Conservation (phyloP, 2,113 vertebrate species). For the Macaca nemestrina region DNA sequence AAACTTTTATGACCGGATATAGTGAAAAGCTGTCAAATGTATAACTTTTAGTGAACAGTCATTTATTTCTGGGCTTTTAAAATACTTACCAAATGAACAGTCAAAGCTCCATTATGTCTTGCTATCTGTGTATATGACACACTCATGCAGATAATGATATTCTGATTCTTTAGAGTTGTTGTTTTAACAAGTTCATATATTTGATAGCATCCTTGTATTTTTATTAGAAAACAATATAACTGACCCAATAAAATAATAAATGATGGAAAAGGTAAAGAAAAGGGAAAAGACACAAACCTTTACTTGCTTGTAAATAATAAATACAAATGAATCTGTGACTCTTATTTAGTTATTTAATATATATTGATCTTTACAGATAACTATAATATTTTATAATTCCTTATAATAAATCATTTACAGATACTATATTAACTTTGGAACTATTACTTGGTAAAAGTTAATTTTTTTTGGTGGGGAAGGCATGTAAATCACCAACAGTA, state of each 20-base stretch:
- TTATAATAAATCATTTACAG: neutral
- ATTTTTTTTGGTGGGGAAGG: neutral
- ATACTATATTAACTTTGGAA: neutral
- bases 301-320: neutral
- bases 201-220: conserved; percentile 15
- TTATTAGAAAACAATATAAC: conserved; percentile 35
- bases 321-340: neutral
- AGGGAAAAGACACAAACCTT: neutral
- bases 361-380: neutral
- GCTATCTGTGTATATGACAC: conserved; percentile 25
- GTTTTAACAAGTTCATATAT: conserved; percentile 49
- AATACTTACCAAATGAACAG: conserved; percentile 76
- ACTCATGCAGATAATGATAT: neutral
- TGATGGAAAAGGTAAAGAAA: neutral
- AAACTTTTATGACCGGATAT: conserved; percentile 78
- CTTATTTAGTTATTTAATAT: neutral
- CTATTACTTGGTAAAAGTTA: neutral
- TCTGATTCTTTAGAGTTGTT: conserved; percentile 48
- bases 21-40: conserved; percentile 71
- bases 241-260: neutral
- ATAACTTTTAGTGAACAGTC: conserved; percentile 44
- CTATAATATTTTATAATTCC: neutral
- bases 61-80: conserved; percentile 64
- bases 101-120: conserved; percentile 60
- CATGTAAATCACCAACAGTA: neutral